Percentiles rank a stretch among this genome's conserved stretches.
Evolutionary conservation across 2,888 invertebrate genomes (phyloP).

Genomic region (Oligia strigilis): DNA sequence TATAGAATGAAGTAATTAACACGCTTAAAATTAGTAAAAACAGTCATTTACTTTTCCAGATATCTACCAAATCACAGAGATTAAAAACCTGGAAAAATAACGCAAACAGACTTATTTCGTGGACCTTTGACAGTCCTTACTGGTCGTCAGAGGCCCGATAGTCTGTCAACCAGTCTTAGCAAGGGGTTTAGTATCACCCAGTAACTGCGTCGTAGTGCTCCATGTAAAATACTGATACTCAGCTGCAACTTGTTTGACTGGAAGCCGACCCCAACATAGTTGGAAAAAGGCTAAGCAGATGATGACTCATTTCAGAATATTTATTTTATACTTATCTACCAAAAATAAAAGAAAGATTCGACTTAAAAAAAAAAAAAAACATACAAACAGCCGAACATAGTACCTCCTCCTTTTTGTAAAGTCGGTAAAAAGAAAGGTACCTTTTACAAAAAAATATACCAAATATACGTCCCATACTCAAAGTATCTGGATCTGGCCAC

Average conservation of each 20-base stretch:
- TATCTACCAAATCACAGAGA: neutral
- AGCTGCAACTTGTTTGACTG: too few species aligned
- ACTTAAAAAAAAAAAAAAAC: too few species aligned
- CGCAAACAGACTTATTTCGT: neutral
- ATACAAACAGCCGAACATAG: too few species aligned
- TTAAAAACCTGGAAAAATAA: neutral
- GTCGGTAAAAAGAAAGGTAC: too few species aligned
- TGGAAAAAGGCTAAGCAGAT: neutral
- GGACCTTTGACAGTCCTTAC: neutral
- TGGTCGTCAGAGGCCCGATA: neutral
- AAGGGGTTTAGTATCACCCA: neutral
- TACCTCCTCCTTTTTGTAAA: too few species aligned
- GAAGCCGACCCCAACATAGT: neutral
- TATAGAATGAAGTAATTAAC: conserved; percentile 7
- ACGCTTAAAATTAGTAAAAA: neutral
- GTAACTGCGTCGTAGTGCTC: neutral
- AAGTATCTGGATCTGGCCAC: too few species aligned
- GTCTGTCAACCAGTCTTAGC: neutral
- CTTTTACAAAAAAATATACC: neutral
- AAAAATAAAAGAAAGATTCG: neutral
- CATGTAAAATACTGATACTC: too few species aligned
- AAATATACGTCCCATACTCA: too few species aligned
- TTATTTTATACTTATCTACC: neutral
- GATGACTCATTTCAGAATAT: neutral
- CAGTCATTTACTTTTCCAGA: neutral